A percentile compares a stretch with the other conserved stretches of the same genome.
These are phyloP conservation scores for Drosophila tripunctata DNA, from an alignment of 2,888 invertebrate species.

Conservation along the genomic window DNA sequence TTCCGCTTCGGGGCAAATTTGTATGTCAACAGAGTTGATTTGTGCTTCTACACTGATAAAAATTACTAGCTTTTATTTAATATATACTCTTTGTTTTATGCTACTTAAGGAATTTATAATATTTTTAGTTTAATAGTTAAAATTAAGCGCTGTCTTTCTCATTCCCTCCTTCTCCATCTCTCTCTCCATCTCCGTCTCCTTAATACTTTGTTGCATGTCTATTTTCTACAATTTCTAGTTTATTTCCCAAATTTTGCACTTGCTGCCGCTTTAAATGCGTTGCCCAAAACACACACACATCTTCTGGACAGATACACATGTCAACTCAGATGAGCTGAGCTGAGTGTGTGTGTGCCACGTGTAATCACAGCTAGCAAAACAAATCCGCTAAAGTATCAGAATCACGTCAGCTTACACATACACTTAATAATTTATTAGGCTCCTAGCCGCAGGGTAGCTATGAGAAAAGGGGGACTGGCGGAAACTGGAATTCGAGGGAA, in stretches of 20 bases:
- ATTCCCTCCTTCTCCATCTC: not conserved
- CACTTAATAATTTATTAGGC: constrained; percentile 66
- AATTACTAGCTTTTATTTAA: no score
- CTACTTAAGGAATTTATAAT: no score
- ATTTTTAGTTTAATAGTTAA: no score
- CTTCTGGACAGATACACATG: constrained; percentile 30
- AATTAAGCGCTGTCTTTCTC: not conserved
- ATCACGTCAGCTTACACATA: constrained; percentile 61
- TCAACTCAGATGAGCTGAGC: constrained; percentile 29
- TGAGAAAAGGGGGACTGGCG: not conserved
- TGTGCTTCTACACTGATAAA: no score
- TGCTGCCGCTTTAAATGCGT: not conserved
- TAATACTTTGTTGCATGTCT: not conserved
- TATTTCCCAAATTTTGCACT: not conserved
- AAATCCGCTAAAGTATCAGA: constrained; percentile 56
- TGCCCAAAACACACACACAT: constrained; percentile 5
- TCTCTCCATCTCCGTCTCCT: not conserved
- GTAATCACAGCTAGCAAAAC: constrained; percentile 34
- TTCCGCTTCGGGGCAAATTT: not conserved
- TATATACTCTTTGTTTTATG: no score
- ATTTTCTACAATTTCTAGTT: not conserved
- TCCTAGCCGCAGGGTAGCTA: constrained; percentile 19
- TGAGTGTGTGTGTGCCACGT: constrained; percentile 6
- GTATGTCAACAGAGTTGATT: no score
- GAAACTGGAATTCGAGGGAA: not conserved